Evolutionary conservation across 2,888 invertebrate species (phyloP).

Genomic region (Diarsia mendica): DNA sequence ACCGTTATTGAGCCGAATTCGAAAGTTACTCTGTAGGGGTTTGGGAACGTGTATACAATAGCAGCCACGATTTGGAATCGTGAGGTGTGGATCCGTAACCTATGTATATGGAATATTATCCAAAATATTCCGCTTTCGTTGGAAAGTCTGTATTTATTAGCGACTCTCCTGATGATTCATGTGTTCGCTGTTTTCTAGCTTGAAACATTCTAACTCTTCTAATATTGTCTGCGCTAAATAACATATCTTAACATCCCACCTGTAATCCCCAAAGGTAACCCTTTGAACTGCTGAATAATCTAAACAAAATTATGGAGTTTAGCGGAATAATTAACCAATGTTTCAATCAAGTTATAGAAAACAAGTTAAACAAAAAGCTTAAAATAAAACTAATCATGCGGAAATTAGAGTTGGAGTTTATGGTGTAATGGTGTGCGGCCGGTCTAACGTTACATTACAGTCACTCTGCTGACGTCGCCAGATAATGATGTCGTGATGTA

Average conservation of each 20-base stretch:
- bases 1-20: constrained; percentile 60
- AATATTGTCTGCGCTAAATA: too few species aligned
- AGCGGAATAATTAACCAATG: too few species aligned
- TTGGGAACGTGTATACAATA: constrained; percentile 38
- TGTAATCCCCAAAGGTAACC: too few species aligned
- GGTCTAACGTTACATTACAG: constrained; percentile 7
- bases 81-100: not conserved
- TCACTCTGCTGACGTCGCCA: constrained; percentile 5
- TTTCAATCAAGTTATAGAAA: too few species aligned
- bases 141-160: not conserved
- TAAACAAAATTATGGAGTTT: too few species aligned
- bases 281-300: too few species aligned
- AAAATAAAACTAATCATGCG: not conserved
- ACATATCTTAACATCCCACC: too few species aligned
- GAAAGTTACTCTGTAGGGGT: constrained; percentile 47
- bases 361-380: not conserved
- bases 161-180: not conserved
- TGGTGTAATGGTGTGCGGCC: constrained; percentile 16
- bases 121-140: not conserved
- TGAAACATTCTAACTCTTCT: too few species aligned
- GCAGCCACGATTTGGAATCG: constrained; percentile 17
- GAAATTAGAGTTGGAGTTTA: not conserved
- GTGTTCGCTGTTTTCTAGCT: not conserved
- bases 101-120: not conserved
- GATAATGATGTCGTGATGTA: constrained; percentile 21